Evolutionary conservation across 2,797 vertebrate genomes (phyloP).

Genomic region (Helicolenus hilgendorfi): DNA sequence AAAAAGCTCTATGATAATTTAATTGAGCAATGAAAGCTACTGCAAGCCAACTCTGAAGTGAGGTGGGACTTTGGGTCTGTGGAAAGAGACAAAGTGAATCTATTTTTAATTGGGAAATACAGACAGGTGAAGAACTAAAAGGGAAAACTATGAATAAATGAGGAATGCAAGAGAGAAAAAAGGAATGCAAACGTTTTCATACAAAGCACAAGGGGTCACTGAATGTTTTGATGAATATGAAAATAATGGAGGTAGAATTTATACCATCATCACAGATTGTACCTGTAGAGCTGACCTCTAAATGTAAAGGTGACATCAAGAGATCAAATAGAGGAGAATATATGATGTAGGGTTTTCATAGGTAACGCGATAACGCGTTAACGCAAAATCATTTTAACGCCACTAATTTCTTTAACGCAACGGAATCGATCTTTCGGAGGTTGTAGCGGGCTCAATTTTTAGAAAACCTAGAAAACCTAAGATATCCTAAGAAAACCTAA

Average conservation of each 20-base stretch:
- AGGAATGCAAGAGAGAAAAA: not conserved
- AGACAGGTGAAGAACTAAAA: not conserved
- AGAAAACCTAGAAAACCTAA: no score
- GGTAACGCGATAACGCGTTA: no score
- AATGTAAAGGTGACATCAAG: not conserved
- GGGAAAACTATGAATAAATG: not conserved
- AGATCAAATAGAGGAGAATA: not conserved
- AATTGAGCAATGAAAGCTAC: not conserved
- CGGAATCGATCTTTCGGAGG: no score
- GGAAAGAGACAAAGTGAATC: not conserved
- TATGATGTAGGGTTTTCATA: not conserved
- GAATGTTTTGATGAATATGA: not conserved
- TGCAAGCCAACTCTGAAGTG: not conserved
- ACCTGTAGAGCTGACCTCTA: not conserved
- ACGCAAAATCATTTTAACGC: no score
- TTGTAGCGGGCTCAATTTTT: no score
- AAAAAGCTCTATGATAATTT: not conserved
- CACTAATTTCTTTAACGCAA: no score
- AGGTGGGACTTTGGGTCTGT: not conserved
- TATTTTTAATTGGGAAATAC: not conserved
- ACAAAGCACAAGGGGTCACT: not conserved
- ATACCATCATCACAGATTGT: not conserved
- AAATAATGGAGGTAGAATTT: not conserved
- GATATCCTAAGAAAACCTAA: no score
- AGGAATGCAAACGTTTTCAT: not conserved